Conservation (phyloP, 2,888 invertebrate genomes). For the Ornithoptera priamus region DNA sequence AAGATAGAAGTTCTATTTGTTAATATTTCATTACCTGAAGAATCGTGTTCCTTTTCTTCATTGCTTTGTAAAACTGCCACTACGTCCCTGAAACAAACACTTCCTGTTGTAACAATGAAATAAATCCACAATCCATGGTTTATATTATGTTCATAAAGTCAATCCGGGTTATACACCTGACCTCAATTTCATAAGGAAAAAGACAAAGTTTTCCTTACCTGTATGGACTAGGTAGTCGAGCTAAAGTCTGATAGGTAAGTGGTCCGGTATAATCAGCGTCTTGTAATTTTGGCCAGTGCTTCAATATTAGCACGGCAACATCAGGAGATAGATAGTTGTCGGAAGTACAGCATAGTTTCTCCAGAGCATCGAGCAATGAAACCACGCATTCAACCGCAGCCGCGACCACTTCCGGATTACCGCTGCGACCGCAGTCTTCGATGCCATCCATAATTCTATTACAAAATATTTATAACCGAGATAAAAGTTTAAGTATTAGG, state of each 20-base stretch:
- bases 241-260: conserved; percentile 90
- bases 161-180: too few relatives aligned
- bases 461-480: conserved; percentile 15
- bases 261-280: conserved; percentile 92
- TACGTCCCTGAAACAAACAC: conserved; percentile 78
- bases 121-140: not conserved
- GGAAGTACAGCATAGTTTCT: conserved; percentile 89
- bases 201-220: conserved; percentile 63
- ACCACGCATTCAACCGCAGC: conserved; percentile 92
- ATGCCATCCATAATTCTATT: conserved; percentile 92
- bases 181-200: not conserved
- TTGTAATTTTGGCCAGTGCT: conserved; percentile 83
- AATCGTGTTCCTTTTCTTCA: conserved; percentile 80
- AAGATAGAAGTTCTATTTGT: not conserved
- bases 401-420: conserved; percentile 86
- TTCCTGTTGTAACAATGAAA: not conserved
- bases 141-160: too few relatives aligned
- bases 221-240: conserved; percentile 90
- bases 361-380: conserved; percentile 89
- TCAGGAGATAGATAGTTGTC: conserved; percentile 56
- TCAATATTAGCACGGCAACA: conserved; percentile 76
- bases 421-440: conserved; percentile 93
- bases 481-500: too few relatives aligned
- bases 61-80: conserved; percentile 85
- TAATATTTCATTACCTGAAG: conserved; percentile 59